Evolutionary conservation across 2,888 invertebrate species (phyloP).

Genomic region (Hirtodrosophila alboralis): DNA sequence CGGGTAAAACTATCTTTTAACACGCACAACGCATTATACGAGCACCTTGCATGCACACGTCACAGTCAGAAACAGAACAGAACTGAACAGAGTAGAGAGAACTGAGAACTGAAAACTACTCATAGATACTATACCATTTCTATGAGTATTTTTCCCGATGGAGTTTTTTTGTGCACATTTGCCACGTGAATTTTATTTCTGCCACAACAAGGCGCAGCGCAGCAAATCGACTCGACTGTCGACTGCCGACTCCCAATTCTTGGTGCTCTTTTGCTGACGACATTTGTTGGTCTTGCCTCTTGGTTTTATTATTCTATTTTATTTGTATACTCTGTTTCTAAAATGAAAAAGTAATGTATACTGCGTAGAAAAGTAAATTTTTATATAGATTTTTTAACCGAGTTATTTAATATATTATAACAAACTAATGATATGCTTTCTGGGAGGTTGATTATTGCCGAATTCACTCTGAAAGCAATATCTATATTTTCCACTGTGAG

Average conservation of each 20-base stretch:
- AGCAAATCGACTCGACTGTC: too few species aligned
- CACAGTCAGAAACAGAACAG: constrained; percentile 33
- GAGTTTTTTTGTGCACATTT: constrained; percentile 16
- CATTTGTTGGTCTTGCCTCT: constrained; percentile 62
- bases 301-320: constrained; percentile 27
- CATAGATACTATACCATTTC: constrained; percentile 1
- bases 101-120: constrained; percentile 10
- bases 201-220: constrained; percentile 32
- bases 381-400: too few species aligned
- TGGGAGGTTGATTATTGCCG: too few species aligned
- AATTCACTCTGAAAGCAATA: too few species aligned
- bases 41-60: constrained; percentile 76
- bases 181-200: constrained; percentile 67
- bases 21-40: constrained; percentile 79
- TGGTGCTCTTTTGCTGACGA: constrained; percentile 62
- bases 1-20: constrained; percentile 79
- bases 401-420: too few species aligned
- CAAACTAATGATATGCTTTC: too few species aligned
- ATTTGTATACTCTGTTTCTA: not conserved
- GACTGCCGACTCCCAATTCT: constrained; percentile 33
- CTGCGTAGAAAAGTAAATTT: too few species aligned
- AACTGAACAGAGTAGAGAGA: not conserved
- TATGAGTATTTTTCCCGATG: constrained; percentile 33
- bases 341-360: too few species aligned
- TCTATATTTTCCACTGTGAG: too few species aligned